phyloP scores from a whole-genome alignment of 2,888 invertebrate genomes.

The Nemotelus pantherinus region DNA sequence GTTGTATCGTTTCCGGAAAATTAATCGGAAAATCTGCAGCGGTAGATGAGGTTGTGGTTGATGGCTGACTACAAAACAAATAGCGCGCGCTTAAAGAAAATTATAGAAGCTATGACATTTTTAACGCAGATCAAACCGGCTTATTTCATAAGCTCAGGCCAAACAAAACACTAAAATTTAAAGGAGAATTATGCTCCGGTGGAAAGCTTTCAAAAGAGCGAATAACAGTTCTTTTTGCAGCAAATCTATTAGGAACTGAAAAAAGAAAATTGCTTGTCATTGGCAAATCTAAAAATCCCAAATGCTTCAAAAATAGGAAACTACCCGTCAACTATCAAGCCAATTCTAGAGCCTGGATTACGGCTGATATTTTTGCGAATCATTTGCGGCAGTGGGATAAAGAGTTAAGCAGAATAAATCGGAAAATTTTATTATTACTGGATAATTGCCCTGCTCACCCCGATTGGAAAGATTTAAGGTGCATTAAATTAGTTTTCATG shows the following conservation, averaged over 20 bases:
- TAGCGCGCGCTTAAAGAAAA: constrained; percentile 11
- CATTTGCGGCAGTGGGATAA: constrained; percentile 1
- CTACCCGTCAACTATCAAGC: constrained; percentile 54
- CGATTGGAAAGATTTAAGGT: constrained; percentile 12
- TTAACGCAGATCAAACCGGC: constrained; percentile 53
- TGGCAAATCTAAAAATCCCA: constrained; percentile 57
- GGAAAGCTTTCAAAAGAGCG: constrained; percentile 59
- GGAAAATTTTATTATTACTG: constrained; percentile 11
- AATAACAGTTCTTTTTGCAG: constrained; percentile 56
- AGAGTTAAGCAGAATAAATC: constrained; percentile 20
- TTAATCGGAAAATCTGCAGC: constrained; percentile 9
- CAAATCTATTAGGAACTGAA: constrained; percentile 57
- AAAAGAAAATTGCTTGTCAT: constrained; percentile 58
- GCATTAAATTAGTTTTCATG: constrained; percentile 4
- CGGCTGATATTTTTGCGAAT: constrained; percentile 19
- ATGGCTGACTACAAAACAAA: neutral
- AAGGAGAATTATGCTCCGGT: constrained; percentile 56
- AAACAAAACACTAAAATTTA: constrained; percentile 55
- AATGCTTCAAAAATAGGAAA: constrained; percentile 54
- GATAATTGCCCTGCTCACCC: constrained; percentile 17
- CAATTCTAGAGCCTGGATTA: constrained; percentile 53
- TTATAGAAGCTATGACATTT: constrained; percentile 20
- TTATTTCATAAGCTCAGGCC: constrained; percentile 54
- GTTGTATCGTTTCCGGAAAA: constrained; percentile 21
- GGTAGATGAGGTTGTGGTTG: constrained; percentile 11